These are phyloP conservation scores for Leguminivora glycinivorella DNA, from an alignment of 1,140 invertebrate genomes.

Conservation along the genomic window DNA sequence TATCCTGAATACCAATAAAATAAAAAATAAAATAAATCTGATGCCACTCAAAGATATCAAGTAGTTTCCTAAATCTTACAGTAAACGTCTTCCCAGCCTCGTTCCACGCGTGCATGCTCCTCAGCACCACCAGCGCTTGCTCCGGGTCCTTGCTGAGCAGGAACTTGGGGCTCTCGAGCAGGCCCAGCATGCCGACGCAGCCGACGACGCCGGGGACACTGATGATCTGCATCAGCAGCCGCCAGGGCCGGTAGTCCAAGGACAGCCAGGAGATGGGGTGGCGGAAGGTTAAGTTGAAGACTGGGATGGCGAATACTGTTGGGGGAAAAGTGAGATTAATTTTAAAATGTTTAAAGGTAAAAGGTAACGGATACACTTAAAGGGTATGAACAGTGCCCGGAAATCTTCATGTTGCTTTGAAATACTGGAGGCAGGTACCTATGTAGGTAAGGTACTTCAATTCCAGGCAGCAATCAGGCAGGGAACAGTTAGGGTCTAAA, in stretches of 20 bases:
- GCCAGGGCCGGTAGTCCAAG: conserved; percentile 82
- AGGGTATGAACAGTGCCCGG: no score
- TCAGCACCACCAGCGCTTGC: conserved; percentile 56
- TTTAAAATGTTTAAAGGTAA: no score
- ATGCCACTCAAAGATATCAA: no score
- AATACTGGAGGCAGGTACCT: no score
- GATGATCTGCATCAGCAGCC: conserved; percentile 82
- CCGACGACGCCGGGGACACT: conserved; percentile 82
- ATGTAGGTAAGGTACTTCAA: no score
- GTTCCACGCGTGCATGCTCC: conserved; percentile 53
- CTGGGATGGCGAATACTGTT: conserved; percentile 54
- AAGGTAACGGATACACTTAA: no score
- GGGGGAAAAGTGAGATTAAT: neutral
- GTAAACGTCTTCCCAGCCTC: conserved; percentile 35
- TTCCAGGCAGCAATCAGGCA: no score
- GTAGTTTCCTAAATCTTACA: conserved; percentile 31
- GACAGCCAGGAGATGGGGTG: conserved; percentile 49
- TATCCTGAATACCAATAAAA: no score
- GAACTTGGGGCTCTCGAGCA: conserved; percentile 82
- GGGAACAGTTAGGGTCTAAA: no score
- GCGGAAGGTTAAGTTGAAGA: conserved; percentile 49
- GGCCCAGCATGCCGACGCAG: conserved; percentile 76
- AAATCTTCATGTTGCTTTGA: no score
- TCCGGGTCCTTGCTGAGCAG: conserved; percentile 71
- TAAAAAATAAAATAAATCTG: no score